A percentile compares a stretch with the other conserved stretches of the same genome.
phyloP scores from a whole-genome alignment of 2,888 invertebrate genomes.

The Eupsilia transversa region DNA sequence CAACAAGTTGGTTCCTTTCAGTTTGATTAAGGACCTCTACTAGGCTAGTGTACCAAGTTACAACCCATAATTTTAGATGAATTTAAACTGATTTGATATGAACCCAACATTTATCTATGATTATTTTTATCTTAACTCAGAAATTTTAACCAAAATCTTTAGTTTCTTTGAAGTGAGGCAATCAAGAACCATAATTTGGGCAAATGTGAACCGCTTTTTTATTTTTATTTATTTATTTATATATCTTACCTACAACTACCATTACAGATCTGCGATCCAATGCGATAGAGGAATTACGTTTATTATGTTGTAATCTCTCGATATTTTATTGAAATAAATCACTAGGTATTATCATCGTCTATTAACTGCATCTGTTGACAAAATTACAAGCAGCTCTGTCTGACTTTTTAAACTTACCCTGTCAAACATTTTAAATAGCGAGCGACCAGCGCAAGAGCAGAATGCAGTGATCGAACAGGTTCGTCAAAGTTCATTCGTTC shows the following conservation, averaged over 20 bases:
- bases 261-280: no score
- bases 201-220: not conserved
- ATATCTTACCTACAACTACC: no score
- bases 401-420: conserved; percentile 24
- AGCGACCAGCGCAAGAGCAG: conserved; percentile 66
- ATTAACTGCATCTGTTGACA: not conserved
- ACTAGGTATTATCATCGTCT: conserved; percentile 3
- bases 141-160: not conserved
- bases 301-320: not conserved
- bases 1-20: conserved; percentile 60
- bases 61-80: not conserved
- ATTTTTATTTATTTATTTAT: no score
- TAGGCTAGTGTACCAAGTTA: conserved; percentile 17
- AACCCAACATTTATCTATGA: not conserved
- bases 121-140: not conserved
- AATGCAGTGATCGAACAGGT: conserved; percentile 75
- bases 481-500: conserved; percentile 78
- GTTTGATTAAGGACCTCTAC: conserved; percentile 55
- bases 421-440: conserved; percentile 35
- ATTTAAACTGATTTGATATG: not conserved
- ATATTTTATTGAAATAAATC: conserved; percentile 12
- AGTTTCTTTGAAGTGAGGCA: not conserved
- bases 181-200: not conserved
- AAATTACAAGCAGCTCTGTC: conserved; percentile 26
- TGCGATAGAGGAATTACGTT: no score